These are phyloP conservation scores for Oncorhynchus mykiss DNA, from an alignment of 2,113 vertebrate species.

Conservation along the genomic window DNA sequence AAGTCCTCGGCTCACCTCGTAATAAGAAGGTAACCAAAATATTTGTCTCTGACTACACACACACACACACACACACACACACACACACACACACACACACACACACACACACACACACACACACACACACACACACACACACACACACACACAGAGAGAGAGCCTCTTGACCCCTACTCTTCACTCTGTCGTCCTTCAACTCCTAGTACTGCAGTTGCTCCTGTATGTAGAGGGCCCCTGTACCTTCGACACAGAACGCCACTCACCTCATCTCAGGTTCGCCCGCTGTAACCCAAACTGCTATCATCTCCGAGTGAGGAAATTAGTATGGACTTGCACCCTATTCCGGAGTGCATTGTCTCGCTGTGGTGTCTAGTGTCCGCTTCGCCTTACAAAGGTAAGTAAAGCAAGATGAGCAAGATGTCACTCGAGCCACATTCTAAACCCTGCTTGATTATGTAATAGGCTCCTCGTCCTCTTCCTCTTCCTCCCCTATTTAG, in stretches of 20 bases:
- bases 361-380: conserved; percentile 56
- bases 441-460: conserved; percentile 30
- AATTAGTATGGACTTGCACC: conserved; percentile 70
- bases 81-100: too few relatives aligned
- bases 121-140: too few relatives aligned
- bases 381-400: conserved; percentile 60
- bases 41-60: too few relatives aligned
- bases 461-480: conserved; percentile 7
- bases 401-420: conserved; percentile 54
- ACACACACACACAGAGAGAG: too few relatives aligned
- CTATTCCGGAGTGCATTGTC: conserved; percentile 58
- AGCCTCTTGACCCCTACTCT: not conserved
- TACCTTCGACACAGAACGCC: too few relatives aligned
- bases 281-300: conserved; percentile 75
- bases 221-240: not conserved
- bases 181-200: not conserved
- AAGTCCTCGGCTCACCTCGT: too few relatives aligned
- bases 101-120: too few relatives aligned
- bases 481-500: conserved; percentile 22
- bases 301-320: conserved; percentile 60
- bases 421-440: conserved; percentile 38
- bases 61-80: too few relatives aligned
- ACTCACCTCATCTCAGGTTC: conserved; percentile 57
- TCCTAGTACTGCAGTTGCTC: not conserved
- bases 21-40: too few relatives aligned